Percentiles rank a stretch among this genome's conserved stretches.
Evolutionary conservation across 2,888 invertebrate genomes (phyloP).

Genomic region (Heliconius charithonia): DNA sequence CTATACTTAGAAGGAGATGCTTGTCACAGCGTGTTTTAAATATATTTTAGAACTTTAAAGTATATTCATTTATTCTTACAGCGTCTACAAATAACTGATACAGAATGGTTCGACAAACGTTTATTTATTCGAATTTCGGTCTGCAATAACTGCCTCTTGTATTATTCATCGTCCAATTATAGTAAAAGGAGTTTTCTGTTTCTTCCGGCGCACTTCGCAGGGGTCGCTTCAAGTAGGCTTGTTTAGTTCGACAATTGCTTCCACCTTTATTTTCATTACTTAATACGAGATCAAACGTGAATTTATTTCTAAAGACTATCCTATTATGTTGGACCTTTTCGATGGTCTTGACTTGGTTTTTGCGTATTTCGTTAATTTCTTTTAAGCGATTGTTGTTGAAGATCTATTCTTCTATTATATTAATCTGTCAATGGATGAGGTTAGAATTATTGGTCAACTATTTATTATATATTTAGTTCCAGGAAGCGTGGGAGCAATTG

Average conservation of each 20-base stretch:
- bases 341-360: slow-evolving; percentile 26
- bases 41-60: slow-evolving; percentile 17
- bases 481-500: too few relatives aligned
- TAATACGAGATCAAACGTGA: slow-evolving; percentile 67
- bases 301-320: slow-evolving; percentile 48
- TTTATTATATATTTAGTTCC: too few relatives aligned
- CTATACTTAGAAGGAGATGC: neutral
- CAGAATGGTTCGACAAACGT: slow-evolving; percentile 54
- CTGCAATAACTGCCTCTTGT: slow-evolving; percentile 79
- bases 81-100: slow-evolving; percentile 41
- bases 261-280: slow-evolving; percentile 66
- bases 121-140: slow-evolving; percentile 70
- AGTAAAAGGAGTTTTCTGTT: slow-evolving; percentile 80
- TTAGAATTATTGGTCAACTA: neutral
- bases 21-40: slow-evolving; percentile 2
- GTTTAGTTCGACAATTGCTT: slow-evolving; percentile 71
- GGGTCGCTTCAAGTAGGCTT: slow-evolving; percentile 64
- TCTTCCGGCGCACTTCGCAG: slow-evolving; percentile 51
- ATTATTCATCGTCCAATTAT: slow-evolving; percentile 84
- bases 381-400: slow-evolving; percentile 25
- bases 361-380: slow-evolving; percentile 30
- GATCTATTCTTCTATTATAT: slow-evolving; percentile 20
- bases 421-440: neutral
- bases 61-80: slow-evolving; percentile 35
- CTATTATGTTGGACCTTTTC: slow-evolving; percentile 44